phyloP scores from a whole-genome alignment of 2,888 invertebrate species.

The Hetaerina titia region DNA sequence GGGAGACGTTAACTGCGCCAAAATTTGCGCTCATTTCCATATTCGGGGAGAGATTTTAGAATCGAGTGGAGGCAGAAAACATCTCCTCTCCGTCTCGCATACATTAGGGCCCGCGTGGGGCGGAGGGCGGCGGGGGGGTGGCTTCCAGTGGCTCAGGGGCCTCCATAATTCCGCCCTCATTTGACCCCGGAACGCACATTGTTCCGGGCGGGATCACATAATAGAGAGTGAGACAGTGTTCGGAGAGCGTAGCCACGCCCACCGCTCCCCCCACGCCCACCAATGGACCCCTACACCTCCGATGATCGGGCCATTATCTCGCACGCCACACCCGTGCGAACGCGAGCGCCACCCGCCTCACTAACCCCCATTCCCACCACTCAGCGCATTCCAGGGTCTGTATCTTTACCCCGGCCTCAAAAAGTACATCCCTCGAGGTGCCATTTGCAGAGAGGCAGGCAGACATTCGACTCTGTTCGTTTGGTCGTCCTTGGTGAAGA shows the following conservation, averaged over 20 bases:
- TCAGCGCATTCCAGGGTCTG: too few species aligned
- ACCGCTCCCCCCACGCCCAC: background rate
- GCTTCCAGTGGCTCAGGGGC: background rate
- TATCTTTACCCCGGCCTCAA: too few species aligned
- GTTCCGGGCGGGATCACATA: background rate
- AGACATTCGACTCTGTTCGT: too few species aligned
- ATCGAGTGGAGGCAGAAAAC: background rate
- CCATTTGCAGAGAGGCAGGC: too few species aligned
- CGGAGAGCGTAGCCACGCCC: background rate
- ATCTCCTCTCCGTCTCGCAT: background rate
- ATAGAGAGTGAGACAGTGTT: background rate
- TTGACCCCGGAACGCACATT: background rate
- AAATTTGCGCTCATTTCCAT: slow-evolving; percentile 16
- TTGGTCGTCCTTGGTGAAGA: too few species aligned
- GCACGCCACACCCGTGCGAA: too few species aligned
- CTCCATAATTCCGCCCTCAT: background rate
- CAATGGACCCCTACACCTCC: background rate
- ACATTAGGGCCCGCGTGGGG: background rate
- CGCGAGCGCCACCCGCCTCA: too few species aligned
- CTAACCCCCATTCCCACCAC: too few species aligned
- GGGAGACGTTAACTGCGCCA: slow-evolving; percentile 1
- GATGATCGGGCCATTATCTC: background rate
- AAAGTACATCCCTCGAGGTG: too few species aligned
- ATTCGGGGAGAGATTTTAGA: background rate
- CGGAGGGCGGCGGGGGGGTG: background rate